Evolutionary conservation across 2,888 invertebrate genomes (phyloP), one percentile per base, ranked within the genome.

Genomic region (Lissocephala sabroskyi): DNA sequence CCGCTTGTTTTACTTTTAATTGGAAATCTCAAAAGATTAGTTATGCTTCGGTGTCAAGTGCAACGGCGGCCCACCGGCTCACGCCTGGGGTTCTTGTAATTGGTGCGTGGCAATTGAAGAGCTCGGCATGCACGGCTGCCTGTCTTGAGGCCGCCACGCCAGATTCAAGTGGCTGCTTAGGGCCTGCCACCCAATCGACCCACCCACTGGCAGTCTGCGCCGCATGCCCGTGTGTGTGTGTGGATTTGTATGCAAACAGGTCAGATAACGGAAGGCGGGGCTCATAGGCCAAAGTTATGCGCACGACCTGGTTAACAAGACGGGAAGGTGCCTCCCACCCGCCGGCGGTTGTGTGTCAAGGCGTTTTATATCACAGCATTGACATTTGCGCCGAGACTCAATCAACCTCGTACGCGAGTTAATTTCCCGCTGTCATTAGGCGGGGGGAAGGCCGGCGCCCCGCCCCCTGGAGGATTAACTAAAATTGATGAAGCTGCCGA

Each of bases 21-120:
- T 73, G 71, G 71, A 73, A 78, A 73, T 78, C 71, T 73, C 71
- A 73, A 71, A 78, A 78, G 71, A 73, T 73, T 73, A 78, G 76
- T 73, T 73, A 73, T 78, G 71, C 71, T 66, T 63, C 78, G 71
- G 62, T 75, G 76, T 71, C 76, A 61, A 75, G 67, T 17, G 17
- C 41, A 29, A 18, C 29, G 1, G 41, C 41, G 37, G 28, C 36
- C 45, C 43, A 40, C 33, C 11, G 45, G 35, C 35, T 14, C 5
- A 3, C 35, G 35, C 16, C 35, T 35, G 4, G 7, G 35, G 60
- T 50, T 56, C 79, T 73, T 67, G 67, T 73, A 73, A 73, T 73
- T 73, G 71, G 78, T 73, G 71, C 71, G 73, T 71, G 62, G 76
- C 76, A 75, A 73, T 78, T 73, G 67, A 75, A 73, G 71, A 75